These are phyloP conservation scores for Athene noctua DNA, from an alignment of 2,113 vertebrate species.

Conservation along the genomic window DNA sequence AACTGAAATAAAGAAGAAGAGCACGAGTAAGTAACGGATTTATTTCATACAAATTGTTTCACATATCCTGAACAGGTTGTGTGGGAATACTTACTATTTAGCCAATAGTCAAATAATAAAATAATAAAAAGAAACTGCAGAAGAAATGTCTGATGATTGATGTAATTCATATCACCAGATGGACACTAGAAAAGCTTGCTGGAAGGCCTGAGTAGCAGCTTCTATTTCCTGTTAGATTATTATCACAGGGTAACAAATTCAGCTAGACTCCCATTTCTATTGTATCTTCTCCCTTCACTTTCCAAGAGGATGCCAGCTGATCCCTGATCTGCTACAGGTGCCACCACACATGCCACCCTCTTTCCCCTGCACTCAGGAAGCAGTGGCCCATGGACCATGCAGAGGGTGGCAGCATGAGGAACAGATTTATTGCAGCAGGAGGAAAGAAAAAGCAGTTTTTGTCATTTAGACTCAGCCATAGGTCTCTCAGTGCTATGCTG, in stretches of 20 bases:
- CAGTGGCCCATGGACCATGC: background rate
- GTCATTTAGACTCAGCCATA: background rate
- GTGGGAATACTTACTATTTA: background rate
- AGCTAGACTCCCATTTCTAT: background rate
- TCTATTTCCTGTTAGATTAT: background rate
- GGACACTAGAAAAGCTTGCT: background rate
- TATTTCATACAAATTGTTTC: background rate
- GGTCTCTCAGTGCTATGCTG: background rate
- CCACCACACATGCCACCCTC: background rate
- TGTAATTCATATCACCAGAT: background rate
- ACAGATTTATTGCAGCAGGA: background rate
- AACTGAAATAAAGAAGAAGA: background rate
- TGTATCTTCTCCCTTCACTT: background rate
- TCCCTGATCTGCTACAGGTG: background rate
- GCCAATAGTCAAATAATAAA: background rate
- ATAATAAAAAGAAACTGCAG: background rate
- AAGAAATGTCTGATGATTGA: background rate
- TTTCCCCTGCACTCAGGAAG: background rate
- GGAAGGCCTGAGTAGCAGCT: background rate
- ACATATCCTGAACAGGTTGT: background rate
- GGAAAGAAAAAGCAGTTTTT: background rate
- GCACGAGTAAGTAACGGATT: background rate
- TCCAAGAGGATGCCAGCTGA: background rate
- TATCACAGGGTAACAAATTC: background rate
- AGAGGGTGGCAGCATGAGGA: rapidly evolving